Evolutionary conservation across 37 sponge, comb jelly and placozoan species (phyloP).

Genomic region (Oopsacas minuta): DNA sequence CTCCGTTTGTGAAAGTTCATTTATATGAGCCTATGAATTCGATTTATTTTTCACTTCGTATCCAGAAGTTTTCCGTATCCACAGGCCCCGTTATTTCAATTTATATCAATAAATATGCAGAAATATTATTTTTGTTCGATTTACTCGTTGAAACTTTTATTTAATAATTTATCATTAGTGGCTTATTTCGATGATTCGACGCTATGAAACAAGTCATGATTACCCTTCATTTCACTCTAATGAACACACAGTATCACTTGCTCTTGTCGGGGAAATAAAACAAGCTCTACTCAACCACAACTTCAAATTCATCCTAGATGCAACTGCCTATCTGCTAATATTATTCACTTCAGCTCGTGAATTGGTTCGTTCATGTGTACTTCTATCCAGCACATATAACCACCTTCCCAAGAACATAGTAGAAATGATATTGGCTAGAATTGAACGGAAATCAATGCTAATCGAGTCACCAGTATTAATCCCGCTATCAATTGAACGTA

Average conservation of each 20-base stretch:
- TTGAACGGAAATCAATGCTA: not conserved
- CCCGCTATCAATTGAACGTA: not conserved
- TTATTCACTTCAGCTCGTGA: not conserved
- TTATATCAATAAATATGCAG: no score
- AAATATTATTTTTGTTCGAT: no score
- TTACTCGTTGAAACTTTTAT: no score
- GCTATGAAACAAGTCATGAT: not conserved
- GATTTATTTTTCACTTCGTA: no score
- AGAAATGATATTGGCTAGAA: not conserved
- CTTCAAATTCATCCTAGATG: not conserved
- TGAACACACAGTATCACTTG: not conserved
- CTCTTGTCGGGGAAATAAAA: slow-evolving; percentile 4
- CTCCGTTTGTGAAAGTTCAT: no score
- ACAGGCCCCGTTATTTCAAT: no score
- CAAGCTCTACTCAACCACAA: not conserved
- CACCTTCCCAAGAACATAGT: not conserved
- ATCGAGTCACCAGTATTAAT: not conserved
- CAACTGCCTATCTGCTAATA: not conserved
- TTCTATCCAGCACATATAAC: not conserved
- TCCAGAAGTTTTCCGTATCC: no score
- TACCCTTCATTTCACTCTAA: not conserved
- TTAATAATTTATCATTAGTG: not conserved
- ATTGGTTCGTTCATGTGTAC: not conserved
- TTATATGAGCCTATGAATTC: no score
- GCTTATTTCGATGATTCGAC: not conserved